Evolutionary conservation across 2,113 vertebrate species (phyloP).

Genomic region (Catharus minimus): DNA sequence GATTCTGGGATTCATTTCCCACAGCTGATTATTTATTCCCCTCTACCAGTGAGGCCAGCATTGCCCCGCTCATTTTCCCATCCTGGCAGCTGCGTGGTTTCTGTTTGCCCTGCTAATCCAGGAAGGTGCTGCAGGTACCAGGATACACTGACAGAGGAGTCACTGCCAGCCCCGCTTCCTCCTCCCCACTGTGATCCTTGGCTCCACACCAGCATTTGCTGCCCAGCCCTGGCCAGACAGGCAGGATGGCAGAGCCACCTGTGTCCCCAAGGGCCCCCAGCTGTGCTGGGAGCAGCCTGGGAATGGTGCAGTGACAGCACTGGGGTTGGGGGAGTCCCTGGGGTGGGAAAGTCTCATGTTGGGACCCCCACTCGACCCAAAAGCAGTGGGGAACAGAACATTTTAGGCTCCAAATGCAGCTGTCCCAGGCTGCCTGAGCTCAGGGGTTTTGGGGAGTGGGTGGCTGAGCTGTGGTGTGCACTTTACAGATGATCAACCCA

Average conservation of each 20-base stretch:
- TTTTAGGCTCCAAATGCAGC: not conserved
- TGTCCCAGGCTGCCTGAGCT: not conserved
- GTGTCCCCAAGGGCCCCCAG: not conserved
- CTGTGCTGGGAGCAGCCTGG: not conserved
- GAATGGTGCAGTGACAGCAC: not conserved
- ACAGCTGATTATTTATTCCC: no score
- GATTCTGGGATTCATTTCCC: not conserved
- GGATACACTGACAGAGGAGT: not conserved
- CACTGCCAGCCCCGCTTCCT: fast-evolving
- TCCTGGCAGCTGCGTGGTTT: not conserved
- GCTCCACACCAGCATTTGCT: not conserved
- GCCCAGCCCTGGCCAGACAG: not conserved
- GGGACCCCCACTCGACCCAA: not conserved
- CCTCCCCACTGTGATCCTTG: not conserved
- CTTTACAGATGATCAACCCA: not conserved
- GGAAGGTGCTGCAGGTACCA: not conserved
- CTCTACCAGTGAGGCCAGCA: no score
- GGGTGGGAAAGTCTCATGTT: fast-evolving
- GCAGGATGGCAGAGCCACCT: not conserved
- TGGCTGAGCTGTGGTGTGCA: not conserved
- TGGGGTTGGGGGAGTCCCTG: no score
- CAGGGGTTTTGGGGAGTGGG: fast-evolving
- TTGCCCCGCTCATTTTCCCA: not conserved
- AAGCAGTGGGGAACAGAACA: not conserved
- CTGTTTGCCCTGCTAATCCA: not conserved